These are phyloP conservation scores for Coleophora deauratella DNA, from an alignment of 2,888 invertebrate genomes.

Conservation along the genomic window DNA sequence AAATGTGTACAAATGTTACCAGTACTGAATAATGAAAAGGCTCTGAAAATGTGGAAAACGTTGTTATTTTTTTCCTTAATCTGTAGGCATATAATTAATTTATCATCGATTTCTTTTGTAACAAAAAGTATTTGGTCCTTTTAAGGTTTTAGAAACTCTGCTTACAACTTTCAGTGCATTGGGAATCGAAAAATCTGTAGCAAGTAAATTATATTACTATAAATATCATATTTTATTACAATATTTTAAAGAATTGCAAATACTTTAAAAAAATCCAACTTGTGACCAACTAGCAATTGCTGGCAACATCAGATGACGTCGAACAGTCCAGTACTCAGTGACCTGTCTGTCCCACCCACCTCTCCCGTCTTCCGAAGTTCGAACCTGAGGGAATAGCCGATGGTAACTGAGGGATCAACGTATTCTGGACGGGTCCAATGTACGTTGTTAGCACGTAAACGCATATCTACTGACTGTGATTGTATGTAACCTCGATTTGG, in stretches of 20 bases:
- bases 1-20: slow-evolving; percentile 35
- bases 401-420: slow-evolving; percentile 39
- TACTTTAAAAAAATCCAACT: too few relatives aligned
- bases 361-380: slow-evolving; percentile 28
- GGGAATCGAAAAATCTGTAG: too few relatives aligned
- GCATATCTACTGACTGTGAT: slow-evolving; percentile 46
- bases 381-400: slow-evolving; percentile 35
- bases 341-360: slow-evolving; percentile 19
- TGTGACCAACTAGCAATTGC: neutral
- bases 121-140: too few relatives aligned
- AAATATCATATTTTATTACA: too few relatives aligned
- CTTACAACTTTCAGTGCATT: too few relatives aligned
- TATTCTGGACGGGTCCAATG: slow-evolving; percentile 41
- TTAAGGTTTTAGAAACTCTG: too few relatives aligned
- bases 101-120: too few relatives aligned
- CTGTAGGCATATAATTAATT: too few relatives aligned
- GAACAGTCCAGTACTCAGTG: neutral
- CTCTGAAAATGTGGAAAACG: neutral
- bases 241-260: too few relatives aligned
- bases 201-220: too few relatives aligned
- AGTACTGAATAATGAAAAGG: slow-evolving; percentile 16
- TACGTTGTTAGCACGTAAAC: slow-evolving; percentile 68
- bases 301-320: too few relatives aligned
- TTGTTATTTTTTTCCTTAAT: neutral
- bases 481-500: slow-evolving; percentile 71